Conservation (phyloP, 2,888 invertebrate species). For the Harpagoxenus sublaevis region DNA sequence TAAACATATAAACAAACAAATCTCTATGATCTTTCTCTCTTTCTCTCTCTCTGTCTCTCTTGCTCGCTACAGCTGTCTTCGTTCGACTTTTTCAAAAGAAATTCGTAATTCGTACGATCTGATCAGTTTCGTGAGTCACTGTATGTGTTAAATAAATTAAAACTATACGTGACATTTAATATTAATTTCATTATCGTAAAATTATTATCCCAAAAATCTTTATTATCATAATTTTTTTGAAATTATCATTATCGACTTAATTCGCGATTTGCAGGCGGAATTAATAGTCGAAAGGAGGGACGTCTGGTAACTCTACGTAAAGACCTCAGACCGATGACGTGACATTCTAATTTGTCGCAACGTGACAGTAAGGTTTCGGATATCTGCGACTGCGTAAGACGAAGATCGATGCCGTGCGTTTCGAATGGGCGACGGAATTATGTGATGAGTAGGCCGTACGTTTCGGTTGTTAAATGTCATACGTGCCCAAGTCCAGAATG, state of each 20-base stretch:
- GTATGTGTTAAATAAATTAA: too few relatives aligned
- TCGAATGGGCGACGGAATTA: constrained; percentile 19
- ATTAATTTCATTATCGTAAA: constrained; percentile 10
- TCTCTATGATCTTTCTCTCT: too few relatives aligned
- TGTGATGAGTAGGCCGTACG: not conserved
- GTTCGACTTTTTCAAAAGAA: too few relatives aligned
- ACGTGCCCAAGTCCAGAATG: not conserved
- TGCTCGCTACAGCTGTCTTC: too few relatives aligned
- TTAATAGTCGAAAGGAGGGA: not conserved
- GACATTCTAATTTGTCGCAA: constrained; percentile 46
- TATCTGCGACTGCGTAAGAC: constrained; percentile 41
- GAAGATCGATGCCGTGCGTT: constrained; percentile 37
- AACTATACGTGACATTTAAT: not conserved
- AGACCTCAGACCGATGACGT: constrained; percentile 25
- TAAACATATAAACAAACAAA: too few relatives aligned
- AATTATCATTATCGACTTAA: not conserved
- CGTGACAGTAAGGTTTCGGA: constrained; percentile 41
- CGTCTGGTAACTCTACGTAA: not conserved
- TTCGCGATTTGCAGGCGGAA: not conserved
- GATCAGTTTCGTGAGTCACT: too few relatives aligned
- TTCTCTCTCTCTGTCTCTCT: too few relatives aligned
- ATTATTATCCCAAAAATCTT: not conserved
- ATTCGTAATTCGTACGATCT: too few relatives aligned
- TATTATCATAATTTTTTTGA: not conserved
- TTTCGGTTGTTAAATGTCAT: not conserved